Conservation (phyloP, 2,888 invertebrate species). For the Beris chalybata region DNA sequence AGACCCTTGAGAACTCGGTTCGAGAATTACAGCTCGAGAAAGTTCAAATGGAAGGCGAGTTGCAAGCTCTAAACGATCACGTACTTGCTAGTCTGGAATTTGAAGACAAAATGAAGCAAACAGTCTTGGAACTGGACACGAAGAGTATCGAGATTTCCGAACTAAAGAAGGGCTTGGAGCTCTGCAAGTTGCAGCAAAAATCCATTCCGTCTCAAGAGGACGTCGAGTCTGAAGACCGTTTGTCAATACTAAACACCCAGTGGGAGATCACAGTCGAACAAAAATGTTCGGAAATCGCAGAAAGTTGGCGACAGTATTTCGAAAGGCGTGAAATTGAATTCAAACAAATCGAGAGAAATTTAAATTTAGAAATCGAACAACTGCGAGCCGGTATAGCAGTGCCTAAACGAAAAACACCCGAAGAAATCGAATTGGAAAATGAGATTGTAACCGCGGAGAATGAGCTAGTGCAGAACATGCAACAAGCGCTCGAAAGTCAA, state of each 20-base stretch:
- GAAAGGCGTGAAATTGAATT: conserved; percentile 67
- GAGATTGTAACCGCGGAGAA: conserved; percentile 48
- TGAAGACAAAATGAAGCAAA: conserved; percentile 52
- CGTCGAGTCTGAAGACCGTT: background rate
- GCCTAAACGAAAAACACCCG: conserved; percentile 23
- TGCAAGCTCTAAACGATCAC: conserved; percentile 54
- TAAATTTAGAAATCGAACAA: conserved; percentile 58
- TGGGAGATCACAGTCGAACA: conserved; percentile 65
- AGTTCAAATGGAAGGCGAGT: conserved; percentile 52
- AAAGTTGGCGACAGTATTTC: conserved; percentile 70
- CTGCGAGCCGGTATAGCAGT: conserved; percentile 54
- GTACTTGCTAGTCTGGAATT: conserved; percentile 50
- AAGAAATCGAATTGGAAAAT: conserved; percentile 48
- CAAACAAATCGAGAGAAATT: conserved; percentile 58
- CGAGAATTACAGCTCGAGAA: conserved; percentile 48
- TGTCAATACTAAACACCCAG: conserved; percentile 49
- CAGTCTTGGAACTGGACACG: conserved; percentile 50
- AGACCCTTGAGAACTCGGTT: conserved; percentile 44
- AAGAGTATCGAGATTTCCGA: conserved; percentile 54
- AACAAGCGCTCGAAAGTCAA: conserved; percentile 67
- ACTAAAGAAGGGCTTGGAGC: conserved; percentile 47
- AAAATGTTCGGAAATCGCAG: conserved; percentile 68
- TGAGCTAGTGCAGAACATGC: conserved; percentile 48
- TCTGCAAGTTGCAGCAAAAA: conserved; percentile 40
- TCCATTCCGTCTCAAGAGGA: background rate